phyloP scores from a whole-genome alignment of 2,797 vertebrate species.

The Gymnocypris eckloni region DNA sequence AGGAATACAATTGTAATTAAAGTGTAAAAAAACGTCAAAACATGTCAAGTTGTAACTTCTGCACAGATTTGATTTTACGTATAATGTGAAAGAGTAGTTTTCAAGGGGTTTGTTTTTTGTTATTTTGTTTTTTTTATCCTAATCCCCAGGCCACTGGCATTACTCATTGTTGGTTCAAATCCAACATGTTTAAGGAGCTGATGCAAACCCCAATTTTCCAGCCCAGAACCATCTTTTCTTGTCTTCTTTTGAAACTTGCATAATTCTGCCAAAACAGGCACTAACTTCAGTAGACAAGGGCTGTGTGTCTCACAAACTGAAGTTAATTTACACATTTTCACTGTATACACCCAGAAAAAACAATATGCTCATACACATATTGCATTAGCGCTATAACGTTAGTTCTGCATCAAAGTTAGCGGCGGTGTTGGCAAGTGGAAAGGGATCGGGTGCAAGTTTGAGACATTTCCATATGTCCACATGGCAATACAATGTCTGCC shows the following conservation, averaged over 20 bases:
- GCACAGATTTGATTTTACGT: not conserved
- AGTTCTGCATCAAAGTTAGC: slow-evolving; percentile 6
- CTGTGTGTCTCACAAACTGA: slow-evolving; percentile 45
- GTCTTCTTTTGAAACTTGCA: not conserved
- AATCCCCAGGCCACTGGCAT: not conserved
- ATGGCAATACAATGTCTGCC: slow-evolving; percentile 82
- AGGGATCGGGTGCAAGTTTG: slow-evolving; percentile 68
- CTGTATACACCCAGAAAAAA: slow-evolving; percentile 66
- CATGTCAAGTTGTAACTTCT: not conserved
- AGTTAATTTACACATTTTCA: slow-evolving; percentile 75
- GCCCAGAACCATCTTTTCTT: slow-evolving; percentile 15
- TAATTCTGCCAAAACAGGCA: not conserved
- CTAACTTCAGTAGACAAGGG: not conserved
- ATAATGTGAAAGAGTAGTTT: not conserved
- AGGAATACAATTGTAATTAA: not conserved
- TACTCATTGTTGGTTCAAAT: not conserved
- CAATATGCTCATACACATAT: slow-evolving; percentile 72
- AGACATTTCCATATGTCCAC: slow-evolving; percentile 81
- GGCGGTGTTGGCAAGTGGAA: slow-evolving; percentile 31
- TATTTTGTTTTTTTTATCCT: not conserved
- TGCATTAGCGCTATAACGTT: slow-evolving; percentile 70
- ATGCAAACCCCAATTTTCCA: not conserved
- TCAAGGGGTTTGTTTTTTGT: not conserved
- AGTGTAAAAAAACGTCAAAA: not conserved
- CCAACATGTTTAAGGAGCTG: not conserved